Base-by-base conservation (phyloP, 2,113 vertebrate genomes). In the Procavia capensis region DNA sequence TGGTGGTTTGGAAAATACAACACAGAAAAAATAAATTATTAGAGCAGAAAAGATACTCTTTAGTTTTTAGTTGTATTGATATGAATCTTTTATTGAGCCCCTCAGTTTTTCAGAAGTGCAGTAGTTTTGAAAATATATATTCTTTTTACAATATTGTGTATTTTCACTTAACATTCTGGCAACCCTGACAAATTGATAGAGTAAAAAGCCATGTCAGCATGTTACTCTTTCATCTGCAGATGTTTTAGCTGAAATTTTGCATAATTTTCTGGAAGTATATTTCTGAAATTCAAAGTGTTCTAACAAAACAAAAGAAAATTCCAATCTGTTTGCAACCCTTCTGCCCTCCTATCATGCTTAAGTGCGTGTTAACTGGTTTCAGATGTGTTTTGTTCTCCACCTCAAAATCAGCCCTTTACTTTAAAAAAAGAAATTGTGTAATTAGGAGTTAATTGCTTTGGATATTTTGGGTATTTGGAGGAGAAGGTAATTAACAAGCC, bases 381-480 rank as follows among this genome's bases (percentile, higher is more conserved):
- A 98, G 75, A 96, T 96, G 92, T 97, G 80, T 95, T 92, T 92
- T 83, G n/a, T 96, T 95, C 90, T 57, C 83, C 96, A 94, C 86
- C 90, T 97, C 94, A 97, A 96, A 96, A 66, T 92, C 94, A 95
- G n/a, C 79, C 88, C 86, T 95, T 96, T 95, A 93, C 90, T 96
- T 94, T 45, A 61, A 84, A 95, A 80, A 93, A 94, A 95, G 85
- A 89, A 96, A 95, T 97, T 96, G 90, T 95, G 92, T 95, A 94
- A 97, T 97, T 97, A 97, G 96, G 54, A 94, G 83, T 91, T 97
- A 97, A 97, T 97, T 96, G 96, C 94, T 94, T 92, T 90, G 74
- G 90, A 84, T 97, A 96, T 96, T 97, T 97, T 95, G 85, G 85
- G 92, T 88, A 93, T 95, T 94, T 95, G 59, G 81, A 95, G 70